phyloP scores from a whole-genome alignment of 1,140 invertebrate species.

The Babylonia areolata region DNA sequence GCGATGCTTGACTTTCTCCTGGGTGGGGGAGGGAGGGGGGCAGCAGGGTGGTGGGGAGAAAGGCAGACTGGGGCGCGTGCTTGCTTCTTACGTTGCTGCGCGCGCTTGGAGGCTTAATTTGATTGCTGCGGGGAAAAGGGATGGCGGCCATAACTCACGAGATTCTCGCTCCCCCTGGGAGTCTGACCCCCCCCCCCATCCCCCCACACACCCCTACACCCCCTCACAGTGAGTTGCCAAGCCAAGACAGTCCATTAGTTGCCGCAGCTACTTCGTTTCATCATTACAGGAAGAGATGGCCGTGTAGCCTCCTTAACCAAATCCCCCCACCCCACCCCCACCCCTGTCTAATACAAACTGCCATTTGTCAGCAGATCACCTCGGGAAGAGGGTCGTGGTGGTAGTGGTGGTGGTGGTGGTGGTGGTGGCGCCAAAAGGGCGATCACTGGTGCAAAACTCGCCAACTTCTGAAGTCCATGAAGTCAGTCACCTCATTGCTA shows the following conservation, averaged over 20 bases:
- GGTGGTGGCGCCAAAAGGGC: constrained; percentile 15
- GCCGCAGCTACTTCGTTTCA: constrained; percentile 27
- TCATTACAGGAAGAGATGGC: constrained; percentile 37
- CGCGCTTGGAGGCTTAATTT: constrained; percentile 35
- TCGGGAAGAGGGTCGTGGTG: constrained; percentile 4
- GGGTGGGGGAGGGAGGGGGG: neutral
- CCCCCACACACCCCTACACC: no score
- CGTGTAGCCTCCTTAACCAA: constrained; percentile 36
- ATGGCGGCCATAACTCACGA: constrained; percentile 38
- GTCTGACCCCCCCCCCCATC: neutral
- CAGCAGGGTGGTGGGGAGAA: neutral
- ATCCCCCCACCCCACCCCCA: no score
- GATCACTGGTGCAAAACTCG: neutral
- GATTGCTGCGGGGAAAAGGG: constrained; percentile 39
- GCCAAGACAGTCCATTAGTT: constrained; percentile 41
- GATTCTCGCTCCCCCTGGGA: constrained; percentile 28
- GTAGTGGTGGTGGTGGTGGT: no score
- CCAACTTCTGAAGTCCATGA: no score
- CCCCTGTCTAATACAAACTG: constrained; percentile 41
- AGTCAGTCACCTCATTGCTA: no score
- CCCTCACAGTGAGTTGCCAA: no score
- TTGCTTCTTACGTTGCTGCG: constrained; percentile 13
- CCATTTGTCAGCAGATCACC: constrained; percentile 33
- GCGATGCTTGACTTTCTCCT: constrained; percentile 31
- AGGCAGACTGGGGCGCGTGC: constrained; percentile 18